These are phyloP conservation scores for Epinotia brunnichana DNA, from an alignment of 2,888 invertebrate genomes.

Conservation along the genomic window DNA sequence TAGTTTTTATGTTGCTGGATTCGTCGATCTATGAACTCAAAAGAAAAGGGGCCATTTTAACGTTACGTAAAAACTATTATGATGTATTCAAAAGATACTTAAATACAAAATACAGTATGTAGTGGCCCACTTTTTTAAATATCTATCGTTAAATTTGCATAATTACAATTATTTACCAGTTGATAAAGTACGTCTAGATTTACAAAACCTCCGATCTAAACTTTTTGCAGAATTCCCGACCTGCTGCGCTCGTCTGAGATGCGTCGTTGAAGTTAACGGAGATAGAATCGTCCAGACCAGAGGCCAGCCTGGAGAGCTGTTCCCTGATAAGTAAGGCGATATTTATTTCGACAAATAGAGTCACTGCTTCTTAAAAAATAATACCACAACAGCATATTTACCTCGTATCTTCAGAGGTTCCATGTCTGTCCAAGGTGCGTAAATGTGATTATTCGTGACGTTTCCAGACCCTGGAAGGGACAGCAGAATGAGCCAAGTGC, in stretches of 20 bases:
- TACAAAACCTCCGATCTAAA: neutral
- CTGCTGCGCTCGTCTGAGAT: slow-evolving; percentile 75
- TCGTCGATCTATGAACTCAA: no score
- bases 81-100: no score
- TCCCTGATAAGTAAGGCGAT: slow-evolving; percentile 76
- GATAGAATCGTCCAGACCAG: slow-evolving; percentile 78
- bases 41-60: no score
- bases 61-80: no score
- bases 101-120: no score
- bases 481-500: slow-evolving; percentile 79
- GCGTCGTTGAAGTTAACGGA: slow-evolving; percentile 77
- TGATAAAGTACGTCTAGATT: neutral
- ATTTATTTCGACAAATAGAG: slow-evolving; percentile 7
- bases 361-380: neutral
- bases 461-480: slow-evolving; percentile 76
- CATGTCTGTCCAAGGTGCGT: neutral
- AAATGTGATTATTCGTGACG: neutral
- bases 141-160: no score
- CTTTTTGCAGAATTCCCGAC: slow-evolving; percentile 73
- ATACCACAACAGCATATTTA: neutral
- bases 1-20: no score
- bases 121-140: no score
- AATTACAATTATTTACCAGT: no score
- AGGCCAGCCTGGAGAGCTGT: slow-evolving; percentile 78
- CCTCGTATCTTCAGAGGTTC: neutral